These are phyloP conservation scores for Cynopterus brachyotis DNA, from an alignment of 2,113 vertebrate genomes.

Conservation along the genomic window DNA sequence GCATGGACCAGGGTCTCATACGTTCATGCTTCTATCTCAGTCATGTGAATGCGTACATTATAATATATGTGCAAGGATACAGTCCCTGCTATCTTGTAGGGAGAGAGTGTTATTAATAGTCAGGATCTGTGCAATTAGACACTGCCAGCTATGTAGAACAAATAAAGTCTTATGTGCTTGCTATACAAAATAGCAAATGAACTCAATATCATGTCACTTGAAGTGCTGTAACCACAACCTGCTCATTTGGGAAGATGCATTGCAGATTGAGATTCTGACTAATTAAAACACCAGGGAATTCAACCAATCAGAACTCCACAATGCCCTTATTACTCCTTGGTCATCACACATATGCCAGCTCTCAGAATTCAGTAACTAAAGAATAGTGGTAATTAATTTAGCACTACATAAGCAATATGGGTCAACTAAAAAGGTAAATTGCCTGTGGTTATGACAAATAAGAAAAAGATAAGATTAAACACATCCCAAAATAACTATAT, in stretches of 20 bases:
- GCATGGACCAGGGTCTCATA: background rate
- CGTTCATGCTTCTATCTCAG: background rate
- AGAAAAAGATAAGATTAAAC: background rate
- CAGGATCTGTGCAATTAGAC: background rate
- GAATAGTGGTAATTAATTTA: background rate
- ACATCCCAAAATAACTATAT: background rate
- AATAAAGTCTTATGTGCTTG: background rate
- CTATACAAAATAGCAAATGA: background rate
- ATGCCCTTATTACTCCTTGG: background rate
- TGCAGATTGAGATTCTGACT: background rate
- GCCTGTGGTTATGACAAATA: background rate
- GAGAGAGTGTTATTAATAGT: background rate
- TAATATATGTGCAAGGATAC: background rate
- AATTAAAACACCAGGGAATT: constrained; percentile 31
- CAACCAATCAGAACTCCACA: background rate
- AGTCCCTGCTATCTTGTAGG: background rate
- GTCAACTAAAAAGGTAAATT: background rate
- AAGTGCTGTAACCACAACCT: background rate
- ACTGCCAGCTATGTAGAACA: background rate
- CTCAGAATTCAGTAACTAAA: background rate
- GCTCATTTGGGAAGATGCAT: constrained; percentile 13
- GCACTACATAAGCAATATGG: background rate
- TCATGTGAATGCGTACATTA: background rate
- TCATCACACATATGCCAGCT: background rate
- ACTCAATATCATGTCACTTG: background rate